A percentile compares a stretch with the other conserved stretches of the same genome.
Evolutionary conservation across 1,140 invertebrate species (phyloP).

Genomic region (Drosophila carrolli): DNA sequence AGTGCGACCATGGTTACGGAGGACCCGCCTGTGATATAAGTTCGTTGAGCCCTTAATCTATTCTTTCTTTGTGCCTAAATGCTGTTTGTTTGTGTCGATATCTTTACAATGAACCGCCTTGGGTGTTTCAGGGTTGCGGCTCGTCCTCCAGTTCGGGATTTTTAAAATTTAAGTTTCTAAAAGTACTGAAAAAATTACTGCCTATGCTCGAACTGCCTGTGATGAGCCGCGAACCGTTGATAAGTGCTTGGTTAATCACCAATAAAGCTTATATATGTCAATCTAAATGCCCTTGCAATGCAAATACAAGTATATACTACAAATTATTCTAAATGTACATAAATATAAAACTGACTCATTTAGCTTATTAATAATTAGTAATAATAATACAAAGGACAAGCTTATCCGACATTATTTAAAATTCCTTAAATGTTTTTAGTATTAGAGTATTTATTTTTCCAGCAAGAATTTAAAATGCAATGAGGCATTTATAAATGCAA

Average conservation of each 20-base stretch:
- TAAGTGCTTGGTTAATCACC: constrained; percentile 1
- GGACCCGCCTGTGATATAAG: constrained; percentile 94
- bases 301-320: not conserved
- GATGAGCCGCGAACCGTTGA: not conserved
- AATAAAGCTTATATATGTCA: not conserved
- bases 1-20: constrained; percentile 94
- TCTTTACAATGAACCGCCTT: constrained; percentile 59
- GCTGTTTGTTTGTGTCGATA: constrained; percentile 25
- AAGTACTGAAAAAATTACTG: too few species aligned
- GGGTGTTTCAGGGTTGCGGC: constrained; percentile 20
- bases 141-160: not conserved
- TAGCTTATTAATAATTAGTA: too few species aligned
- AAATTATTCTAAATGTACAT: too few species aligned
- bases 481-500: too few species aligned
- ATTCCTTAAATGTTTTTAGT: too few species aligned
- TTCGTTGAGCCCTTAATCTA: constrained; percentile 86
- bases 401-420: too few species aligned
- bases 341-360: too few species aligned
- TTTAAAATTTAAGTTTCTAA: not conserved
- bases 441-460: too few species aligned
- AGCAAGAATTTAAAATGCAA: too few species aligned
- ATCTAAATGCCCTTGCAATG: constrained; percentile 22
- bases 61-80: constrained; percentile 14
- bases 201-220: not conserved
- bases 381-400: too few species aligned